Conservation (phyloP, 1,140 invertebrate species). For the Lepidotrigona ventralis region DNA sequence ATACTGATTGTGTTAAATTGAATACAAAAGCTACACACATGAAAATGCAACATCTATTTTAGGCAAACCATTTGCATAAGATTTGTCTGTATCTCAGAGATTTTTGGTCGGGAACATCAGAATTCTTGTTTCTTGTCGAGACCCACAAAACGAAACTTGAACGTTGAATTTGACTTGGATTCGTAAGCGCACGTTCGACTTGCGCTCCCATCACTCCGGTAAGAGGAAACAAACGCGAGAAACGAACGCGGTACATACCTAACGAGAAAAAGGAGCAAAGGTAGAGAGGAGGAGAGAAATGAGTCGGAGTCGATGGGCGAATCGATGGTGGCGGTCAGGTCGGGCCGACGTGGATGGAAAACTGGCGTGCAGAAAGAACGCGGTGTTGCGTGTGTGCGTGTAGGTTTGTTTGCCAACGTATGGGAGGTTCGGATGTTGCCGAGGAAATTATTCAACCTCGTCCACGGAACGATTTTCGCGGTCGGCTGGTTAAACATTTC, state of each 20-base stretch:
- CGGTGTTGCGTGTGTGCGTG: background rate
- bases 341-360: background rate
- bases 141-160: too few relatives aligned
- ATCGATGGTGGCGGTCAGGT: background rate
- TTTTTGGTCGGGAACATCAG: too few relatives aligned
- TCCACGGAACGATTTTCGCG: conserved; percentile 24
- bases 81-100: too few relatives aligned
- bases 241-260: background rate
- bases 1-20: too few relatives aligned
- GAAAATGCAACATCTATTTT: too few relatives aligned
- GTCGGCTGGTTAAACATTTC: conserved; percentile 64
- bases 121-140: too few relatives aligned
- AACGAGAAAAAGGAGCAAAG: background rate
- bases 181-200: too few relatives aligned
- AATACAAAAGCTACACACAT: too few relatives aligned
- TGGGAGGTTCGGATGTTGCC: background rate
- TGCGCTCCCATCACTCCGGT: too few relatives aligned
- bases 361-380: background rate
- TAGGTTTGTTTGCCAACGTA: background rate
- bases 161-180: too few relatives aligned
- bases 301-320: background rate
- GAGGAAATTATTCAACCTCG: conserved; percentile 46
- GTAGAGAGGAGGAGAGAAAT: background rate
- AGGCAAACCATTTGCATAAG: too few relatives aligned
- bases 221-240: background rate